Conservation (phyloP, 2,113 vertebrate genomes). For the Alces alces region DNA sequence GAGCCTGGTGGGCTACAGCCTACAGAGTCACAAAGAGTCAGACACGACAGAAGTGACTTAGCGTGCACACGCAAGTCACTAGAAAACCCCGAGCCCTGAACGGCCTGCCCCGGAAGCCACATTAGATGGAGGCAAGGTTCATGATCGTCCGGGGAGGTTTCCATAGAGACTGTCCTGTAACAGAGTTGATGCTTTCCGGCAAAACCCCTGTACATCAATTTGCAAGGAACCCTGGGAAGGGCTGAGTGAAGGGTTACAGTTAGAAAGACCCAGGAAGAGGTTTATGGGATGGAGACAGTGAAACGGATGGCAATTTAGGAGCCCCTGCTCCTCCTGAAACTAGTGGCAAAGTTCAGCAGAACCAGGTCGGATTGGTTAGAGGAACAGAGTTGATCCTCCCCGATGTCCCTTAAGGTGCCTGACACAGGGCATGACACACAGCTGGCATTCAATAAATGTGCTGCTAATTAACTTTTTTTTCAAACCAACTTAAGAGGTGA, state of each 20-base stretch:
- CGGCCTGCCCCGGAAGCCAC: background rate
- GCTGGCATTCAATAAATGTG: background rate
- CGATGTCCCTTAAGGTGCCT: background rate
- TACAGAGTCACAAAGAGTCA: background rate
- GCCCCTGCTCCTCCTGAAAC: background rate
- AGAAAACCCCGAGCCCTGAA: background rate
- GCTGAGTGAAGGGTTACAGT: background rate
- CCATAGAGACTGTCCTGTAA: background rate
- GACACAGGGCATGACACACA: background rate
- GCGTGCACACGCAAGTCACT: rapidly evolving
- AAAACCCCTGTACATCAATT: background rate
- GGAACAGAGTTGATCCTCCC: background rate
- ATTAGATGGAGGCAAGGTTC: background rate
- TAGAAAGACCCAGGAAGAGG: background rate
- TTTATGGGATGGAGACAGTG: background rate
- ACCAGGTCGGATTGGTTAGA: background rate
- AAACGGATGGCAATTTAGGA: background rate
- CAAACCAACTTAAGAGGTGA: background rate
- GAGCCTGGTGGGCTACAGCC: background rate
- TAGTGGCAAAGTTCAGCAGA: background rate
- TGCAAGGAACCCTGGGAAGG: background rate
- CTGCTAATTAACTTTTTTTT: background rate
- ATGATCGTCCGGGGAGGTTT: background rate
- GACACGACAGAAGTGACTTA: background rate
- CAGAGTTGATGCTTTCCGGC: background rate